Conservation (phyloP, 2,113 vertebrate species). For the Heterotis niloticus region DNA sequence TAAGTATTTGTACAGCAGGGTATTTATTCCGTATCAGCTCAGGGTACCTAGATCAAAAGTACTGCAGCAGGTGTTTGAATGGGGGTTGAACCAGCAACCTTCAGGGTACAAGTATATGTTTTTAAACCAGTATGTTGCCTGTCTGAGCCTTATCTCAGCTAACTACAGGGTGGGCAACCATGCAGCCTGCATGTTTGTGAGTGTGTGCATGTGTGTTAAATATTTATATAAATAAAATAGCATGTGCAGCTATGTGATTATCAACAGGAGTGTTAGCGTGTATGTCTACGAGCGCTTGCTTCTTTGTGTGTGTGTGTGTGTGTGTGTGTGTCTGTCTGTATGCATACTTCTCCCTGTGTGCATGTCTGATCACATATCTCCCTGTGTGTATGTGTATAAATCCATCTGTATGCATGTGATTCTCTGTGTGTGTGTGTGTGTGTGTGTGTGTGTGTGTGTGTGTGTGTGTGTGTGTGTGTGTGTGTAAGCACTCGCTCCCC, state of each 20-base stretch:
- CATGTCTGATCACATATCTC: conserved; percentile 16
- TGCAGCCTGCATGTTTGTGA: background rate
- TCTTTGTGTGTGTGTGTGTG: background rate
- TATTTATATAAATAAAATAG: background rate
- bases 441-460: background rate
- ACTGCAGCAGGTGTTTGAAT: background rate
- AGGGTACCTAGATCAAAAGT: no score
- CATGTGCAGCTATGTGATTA: background rate
- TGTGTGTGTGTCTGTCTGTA: no score
- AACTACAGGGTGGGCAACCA: background rate
- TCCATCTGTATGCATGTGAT: background rate
- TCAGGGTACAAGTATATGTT: background rate
- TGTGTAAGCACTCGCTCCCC: background rate
- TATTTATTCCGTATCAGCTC: no score
- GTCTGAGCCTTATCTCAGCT: no score
- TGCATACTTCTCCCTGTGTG: background rate
- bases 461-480: background rate
- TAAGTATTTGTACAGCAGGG: no score
- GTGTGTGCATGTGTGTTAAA: background rate
- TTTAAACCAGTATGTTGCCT: no score
- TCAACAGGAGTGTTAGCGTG: background rate
- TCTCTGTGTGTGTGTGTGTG: background rate
- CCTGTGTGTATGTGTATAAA: background rate
- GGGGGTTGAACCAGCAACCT: background rate
- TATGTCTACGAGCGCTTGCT: background rate